Evolutionary conservation across 2,797 vertebrate species (phyloP), one percentile per base, ranked within the genome.

Genomic region (Salmo trutta): DNA sequence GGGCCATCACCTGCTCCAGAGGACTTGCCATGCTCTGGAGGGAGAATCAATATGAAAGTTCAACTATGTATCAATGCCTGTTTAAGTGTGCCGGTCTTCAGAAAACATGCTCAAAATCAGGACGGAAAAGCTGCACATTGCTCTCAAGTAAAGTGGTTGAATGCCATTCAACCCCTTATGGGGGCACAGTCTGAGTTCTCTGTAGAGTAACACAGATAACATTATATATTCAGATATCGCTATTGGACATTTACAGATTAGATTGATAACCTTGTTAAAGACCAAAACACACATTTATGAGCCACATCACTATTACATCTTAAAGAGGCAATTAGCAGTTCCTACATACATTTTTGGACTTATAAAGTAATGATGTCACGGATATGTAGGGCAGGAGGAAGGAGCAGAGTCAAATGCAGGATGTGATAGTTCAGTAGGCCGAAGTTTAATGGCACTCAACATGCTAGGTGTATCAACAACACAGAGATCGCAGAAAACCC

Each of bases 1-100:
- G 87, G 21, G 94, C 94, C 77, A 95, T 88, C 0, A 80, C 83
- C 71, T 82, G 86, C 79, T 95, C 91, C 86, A 94, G 19, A 0
- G 89, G 82, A 75, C 76, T 89, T 19, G 81, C 73, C 94, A 95
- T 95, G 83, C 69, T 89, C 89, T 94, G 51, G n/a, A 36, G 76
- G 82, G 65, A 78, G 65, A 79, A 2, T 33, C 8, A 17, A 16
- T 65, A n/a, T 12, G n/a, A 29, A 64, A 33, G 65, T 29, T 21
- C n/a, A 21, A 12, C 56, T 2, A 21, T 3, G 12, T 59, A 6
- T 59, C 0, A 36, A 59, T 62, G 56, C 56, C 24, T 24, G 56
- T 1, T n/a, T 24, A 21, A n/a, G 59, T 21, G 7, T 21, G 5
- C 3, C 21, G 21, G 59, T n/a, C 8, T 62, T 62, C 59, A 62